phyloP scores from a whole-genome alignment of 1,140 invertebrate species.

The Lamellibrachia luymesi region DNA sequence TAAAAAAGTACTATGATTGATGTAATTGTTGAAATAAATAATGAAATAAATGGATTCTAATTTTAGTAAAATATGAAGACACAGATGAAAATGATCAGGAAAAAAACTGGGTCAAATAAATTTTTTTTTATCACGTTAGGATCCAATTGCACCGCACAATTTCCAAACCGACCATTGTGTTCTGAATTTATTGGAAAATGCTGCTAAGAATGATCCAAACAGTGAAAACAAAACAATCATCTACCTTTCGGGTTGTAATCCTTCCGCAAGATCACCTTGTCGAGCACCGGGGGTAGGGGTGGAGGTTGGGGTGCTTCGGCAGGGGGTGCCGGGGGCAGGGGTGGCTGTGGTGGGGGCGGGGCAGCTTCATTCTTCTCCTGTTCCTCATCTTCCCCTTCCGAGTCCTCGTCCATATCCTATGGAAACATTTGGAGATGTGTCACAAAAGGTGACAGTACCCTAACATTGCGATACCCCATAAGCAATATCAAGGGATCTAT shows the following conservation, averaged over 20 bases:
- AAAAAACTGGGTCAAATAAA: no score
- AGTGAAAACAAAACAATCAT: background rate
- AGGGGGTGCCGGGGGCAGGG: constrained; percentile 48
- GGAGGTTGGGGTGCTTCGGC: constrained; percentile 64
- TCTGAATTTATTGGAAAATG: no score
- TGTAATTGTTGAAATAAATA: no score
- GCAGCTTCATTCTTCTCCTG: constrained; percentile 32
- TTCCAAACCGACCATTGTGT: background rate
- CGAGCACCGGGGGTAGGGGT: constrained; percentile 65
- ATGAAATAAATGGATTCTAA: no score
- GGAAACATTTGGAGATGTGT: background rate
- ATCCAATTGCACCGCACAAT: no score
- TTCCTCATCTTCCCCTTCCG: constrained; percentile 44
- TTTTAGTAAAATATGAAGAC: no score
- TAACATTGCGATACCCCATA: no score
- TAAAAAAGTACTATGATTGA: no score
- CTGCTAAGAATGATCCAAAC: background rate
- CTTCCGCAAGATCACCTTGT: constrained; percentile 94
- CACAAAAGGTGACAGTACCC: no score
- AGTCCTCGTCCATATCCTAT: constrained; percentile 64
- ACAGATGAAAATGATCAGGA: no score
- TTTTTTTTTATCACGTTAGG: no score
- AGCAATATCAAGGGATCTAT: no score
- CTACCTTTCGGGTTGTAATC: constrained; percentile 89
- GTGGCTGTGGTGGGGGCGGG: constrained; percentile 41